A percentile compares a stretch with the other conserved stretches of the same genome.
These are phyloP conservation scores for Galbula dea DNA, from an alignment of 2,113 vertebrate genomes.

Conservation along the genomic window DNA sequence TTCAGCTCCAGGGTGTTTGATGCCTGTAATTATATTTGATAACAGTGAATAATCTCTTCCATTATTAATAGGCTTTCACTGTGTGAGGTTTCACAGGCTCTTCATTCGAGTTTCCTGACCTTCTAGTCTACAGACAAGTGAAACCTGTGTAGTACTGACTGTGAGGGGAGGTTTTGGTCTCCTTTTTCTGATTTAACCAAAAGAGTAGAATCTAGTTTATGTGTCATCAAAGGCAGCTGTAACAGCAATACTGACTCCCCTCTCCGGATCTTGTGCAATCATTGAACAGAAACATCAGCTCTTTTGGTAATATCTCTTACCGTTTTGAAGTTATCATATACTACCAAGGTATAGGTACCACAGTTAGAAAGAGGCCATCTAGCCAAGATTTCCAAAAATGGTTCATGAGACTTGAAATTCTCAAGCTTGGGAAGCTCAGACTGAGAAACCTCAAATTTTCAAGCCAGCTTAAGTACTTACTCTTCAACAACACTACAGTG, in stretches of 20 bases:
- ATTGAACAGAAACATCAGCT: neutral
- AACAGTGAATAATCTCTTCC: slow-evolving; percentile 57
- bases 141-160: neutral
- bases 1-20: slow-evolving; percentile 31
- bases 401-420: neutral
- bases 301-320: neutral
- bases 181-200: neutral
- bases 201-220: neutral
- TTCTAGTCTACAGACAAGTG: neutral
- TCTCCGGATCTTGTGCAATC: neutral
- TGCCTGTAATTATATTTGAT: slow-evolving; percentile 65
- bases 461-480: neutral
- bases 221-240: neutral
- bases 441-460: neutral
- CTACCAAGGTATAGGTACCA: neutral
- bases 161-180: neutral
- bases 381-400: neutral
- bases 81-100: neutral
- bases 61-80: slow-evolving; percentile 57
- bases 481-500: fast-evolving
- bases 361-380: neutral
- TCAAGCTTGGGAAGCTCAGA: neutral
- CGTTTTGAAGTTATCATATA: neutral
- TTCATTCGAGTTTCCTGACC: slow-evolving; percentile 13
- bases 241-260: neutral